Conservation (phyloP, 2,797 vertebrate genomes). For the Neomorphus geoffroyi region DNA sequence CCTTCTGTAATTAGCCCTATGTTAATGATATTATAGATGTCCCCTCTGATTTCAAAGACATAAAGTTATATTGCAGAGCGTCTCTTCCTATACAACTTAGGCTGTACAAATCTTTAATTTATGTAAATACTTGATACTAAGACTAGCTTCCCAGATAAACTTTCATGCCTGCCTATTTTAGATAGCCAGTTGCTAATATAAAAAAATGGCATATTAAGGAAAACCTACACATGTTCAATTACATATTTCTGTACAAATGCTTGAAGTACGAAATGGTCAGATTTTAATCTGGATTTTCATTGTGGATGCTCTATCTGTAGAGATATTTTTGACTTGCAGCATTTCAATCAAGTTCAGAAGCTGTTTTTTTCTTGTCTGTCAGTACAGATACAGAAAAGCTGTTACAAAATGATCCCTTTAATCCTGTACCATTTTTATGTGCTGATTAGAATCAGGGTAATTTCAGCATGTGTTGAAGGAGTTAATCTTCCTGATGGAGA, state of each 20-base stretch:
- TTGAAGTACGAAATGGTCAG: not conserved
- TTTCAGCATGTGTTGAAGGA: constrained; percentile 60
- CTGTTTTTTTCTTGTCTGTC: not conserved
- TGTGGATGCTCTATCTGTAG: not conserved
- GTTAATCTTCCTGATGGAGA: constrained; percentile 76
- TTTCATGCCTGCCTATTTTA: not conserved
- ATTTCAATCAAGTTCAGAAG: not conserved
- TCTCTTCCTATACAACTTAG: not conserved
- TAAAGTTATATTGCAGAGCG: not conserved
- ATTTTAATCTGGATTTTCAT: not conserved
- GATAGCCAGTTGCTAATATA: not conserved
- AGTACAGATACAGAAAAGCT: not conserved
- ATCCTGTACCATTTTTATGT: constrained; percentile 16
- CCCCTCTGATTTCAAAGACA: not conserved
- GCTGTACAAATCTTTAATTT: not conserved
- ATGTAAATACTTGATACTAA: not conserved
- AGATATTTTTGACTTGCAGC: not conserved
- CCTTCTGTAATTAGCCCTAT: not conserved
- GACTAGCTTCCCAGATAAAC: not conserved
- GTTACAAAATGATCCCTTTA: constrained; percentile 35
- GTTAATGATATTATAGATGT: not conserved
- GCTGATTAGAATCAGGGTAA: constrained; percentile 41
- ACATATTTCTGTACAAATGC: not conserved
- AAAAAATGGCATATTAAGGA: not conserved
- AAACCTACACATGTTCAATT: not conserved